phyloP scores from a whole-genome alignment of 2,888 invertebrate species.

The Thumatha senex region DNA sequence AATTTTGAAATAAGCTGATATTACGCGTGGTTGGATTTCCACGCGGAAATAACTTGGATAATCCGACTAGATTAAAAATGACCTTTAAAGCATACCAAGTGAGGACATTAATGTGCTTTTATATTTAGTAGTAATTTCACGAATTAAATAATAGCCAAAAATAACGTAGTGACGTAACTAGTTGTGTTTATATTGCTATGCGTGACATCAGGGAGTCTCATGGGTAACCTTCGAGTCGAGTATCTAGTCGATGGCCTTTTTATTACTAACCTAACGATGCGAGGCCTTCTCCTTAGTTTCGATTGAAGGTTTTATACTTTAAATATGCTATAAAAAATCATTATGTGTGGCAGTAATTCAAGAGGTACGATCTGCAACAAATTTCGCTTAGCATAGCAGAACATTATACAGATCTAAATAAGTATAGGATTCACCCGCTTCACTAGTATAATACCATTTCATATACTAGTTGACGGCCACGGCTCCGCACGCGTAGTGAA shows the following conservation, averaged over 20 bases:
- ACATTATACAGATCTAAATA: too few relatives aligned
- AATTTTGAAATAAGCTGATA: background rate
- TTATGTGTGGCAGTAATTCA: too few relatives aligned
- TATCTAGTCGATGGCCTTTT: conserved; percentile 6
- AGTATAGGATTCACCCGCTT: too few relatives aligned
- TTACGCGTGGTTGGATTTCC: conserved; percentile 33
- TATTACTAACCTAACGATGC: conserved; percentile 1
- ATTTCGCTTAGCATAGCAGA: too few relatives aligned
- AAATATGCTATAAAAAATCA: too few relatives aligned
- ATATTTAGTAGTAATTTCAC: conserved; percentile 1
- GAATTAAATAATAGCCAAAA: conserved; percentile 57
- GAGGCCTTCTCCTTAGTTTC: background rate
- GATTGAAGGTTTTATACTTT: background rate
- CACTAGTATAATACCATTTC: too few relatives aligned
- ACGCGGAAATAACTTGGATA: conserved; percentile 1
- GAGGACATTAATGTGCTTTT: background rate
- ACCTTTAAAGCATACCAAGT: too few relatives aligned
- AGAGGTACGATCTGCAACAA: too few relatives aligned
- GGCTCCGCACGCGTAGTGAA: too few relatives aligned
- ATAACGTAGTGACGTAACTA: conserved; percentile 64
- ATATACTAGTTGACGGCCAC: too few relatives aligned
- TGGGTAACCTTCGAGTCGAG: conserved; percentile 22
- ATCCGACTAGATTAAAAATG: conserved; percentile 1
- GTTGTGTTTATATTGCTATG: conserved; percentile 41
- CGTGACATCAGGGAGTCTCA: conserved; percentile 29